These are phyloP conservation scores for Rhinatrema bivittatum DNA, from an alignment of 2,797 vertebrate genomes.

Conservation along the genomic window DNA sequence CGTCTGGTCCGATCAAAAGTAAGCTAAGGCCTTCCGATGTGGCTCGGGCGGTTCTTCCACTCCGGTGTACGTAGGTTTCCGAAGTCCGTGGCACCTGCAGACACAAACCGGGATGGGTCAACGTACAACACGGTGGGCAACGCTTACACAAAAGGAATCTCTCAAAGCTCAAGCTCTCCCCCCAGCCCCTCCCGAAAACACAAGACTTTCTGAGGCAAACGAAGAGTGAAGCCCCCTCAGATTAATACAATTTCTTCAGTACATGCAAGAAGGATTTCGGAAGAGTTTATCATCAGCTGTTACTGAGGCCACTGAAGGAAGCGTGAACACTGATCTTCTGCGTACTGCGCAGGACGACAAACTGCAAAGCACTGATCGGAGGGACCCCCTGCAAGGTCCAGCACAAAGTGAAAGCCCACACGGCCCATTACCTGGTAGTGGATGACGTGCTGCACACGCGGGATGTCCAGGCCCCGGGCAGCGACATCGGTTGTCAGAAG, in stretches of 20 bases:
- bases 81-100: conserved; percentile 85
- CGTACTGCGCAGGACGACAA: no score
- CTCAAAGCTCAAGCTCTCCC: neutral
- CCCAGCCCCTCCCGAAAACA: neutral
- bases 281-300: no score
- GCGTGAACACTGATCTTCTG: no score
- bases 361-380: no score
- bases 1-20: conserved; percentile 81
- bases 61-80: conserved; percentile 89
- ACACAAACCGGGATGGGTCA: neutral
- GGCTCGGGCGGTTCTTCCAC: conserved; percentile 87
- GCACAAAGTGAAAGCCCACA: neutral
- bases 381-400: conserved; percentile 5
- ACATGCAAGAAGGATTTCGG: no score
- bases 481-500: conserved; percentile 94
- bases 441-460: conserved; percentile 88
- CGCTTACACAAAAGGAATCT: no score
- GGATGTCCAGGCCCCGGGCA: conserved; percentile 92
- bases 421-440: conserved; percentile 82
- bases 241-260: no score
- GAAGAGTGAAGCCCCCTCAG: no score
- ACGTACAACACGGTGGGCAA: neutral
- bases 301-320: no score
- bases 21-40: conserved; percentile 82
- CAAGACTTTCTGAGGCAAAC: neutral